A percentile compares a stretch with the other conserved stretches of the same genome.
Conservation (phyloP, 2,888 invertebrate species). For the Sympetrum striolatum region DNA sequence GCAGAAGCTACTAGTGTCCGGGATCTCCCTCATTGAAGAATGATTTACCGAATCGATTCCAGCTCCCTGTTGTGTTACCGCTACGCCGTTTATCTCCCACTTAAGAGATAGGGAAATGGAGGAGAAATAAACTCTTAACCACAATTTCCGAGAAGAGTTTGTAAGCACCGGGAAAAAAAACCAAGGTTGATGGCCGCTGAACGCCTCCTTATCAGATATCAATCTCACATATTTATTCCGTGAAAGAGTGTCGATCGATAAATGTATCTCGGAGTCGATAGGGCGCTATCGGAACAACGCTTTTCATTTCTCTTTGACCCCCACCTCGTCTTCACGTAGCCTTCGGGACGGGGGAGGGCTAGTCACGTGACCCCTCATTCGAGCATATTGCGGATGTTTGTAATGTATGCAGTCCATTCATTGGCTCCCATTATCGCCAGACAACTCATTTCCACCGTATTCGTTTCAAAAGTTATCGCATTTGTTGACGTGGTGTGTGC, state of each 20-base stretch:
- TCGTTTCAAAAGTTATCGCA: background rate
- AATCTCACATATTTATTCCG: no score
- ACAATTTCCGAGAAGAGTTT: background rate
- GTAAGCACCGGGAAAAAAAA: background rate
- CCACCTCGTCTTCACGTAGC: background rate
- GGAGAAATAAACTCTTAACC: background rate
- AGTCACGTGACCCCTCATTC: background rate
- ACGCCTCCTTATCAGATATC: background rate
- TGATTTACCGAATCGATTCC: background rate
- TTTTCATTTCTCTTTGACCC: background rate
- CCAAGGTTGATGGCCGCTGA: background rate
- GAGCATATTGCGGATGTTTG: background rate
- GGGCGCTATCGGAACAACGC: background rate
- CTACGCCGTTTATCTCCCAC: background rate
- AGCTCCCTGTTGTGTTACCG: background rate
- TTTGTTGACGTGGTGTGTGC: background rate
- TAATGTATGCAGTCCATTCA: background rate
- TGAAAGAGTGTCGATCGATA: no score
- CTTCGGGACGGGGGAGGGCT: background rate
- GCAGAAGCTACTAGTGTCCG: background rate
- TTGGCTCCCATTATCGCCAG: background rate
- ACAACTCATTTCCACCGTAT: background rate
- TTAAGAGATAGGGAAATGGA: background rate
- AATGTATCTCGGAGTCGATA: no score
- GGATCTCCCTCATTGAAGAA: background rate